Evolutionary conservation across 1,140 invertebrate species (phyloP).

Genomic region (Nylanderia fulva): DNA sequence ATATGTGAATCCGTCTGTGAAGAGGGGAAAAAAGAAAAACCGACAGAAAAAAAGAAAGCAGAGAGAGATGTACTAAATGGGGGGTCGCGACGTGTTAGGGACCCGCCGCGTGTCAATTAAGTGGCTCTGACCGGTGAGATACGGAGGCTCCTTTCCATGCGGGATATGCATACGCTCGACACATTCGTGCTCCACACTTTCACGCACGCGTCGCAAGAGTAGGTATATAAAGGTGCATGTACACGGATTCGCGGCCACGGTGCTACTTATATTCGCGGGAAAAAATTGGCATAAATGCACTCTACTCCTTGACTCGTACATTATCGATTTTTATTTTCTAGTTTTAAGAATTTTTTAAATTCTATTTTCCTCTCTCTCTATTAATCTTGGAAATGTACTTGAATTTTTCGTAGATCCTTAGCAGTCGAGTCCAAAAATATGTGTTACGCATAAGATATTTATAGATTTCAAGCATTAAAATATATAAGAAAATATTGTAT

Average conservation of each 20-base stretch:
- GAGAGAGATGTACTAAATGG: constrained; percentile 61
- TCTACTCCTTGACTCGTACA: not conserved
- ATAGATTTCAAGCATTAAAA: too few species aligned
- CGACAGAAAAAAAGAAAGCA: not conserved
- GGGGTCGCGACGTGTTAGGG: constrained; percentile 85
- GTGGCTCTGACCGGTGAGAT: constrained; percentile 84
- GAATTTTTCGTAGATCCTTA: too few species aligned
- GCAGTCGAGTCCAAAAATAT: too few species aligned
- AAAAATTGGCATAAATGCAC: not conserved
- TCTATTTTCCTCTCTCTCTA: too few species aligned
- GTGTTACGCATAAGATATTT: too few species aligned
- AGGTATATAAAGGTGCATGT: not conserved
- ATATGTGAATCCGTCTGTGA: constrained; percentile 81
- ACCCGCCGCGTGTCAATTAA: constrained; percentile 86
- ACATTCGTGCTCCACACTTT: constrained; percentile 36
- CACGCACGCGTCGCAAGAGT: constrained; percentile 17
- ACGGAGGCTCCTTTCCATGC: constrained; percentile 82
- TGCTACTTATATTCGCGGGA: not conserved
- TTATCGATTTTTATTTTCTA: not conserved
- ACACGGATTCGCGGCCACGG: not conserved
- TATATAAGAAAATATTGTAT: too few species aligned
- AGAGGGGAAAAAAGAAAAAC: constrained; percentile 33
- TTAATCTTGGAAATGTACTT: too few species aligned
- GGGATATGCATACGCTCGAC: constrained; percentile 78
- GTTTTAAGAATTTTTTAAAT: not conserved